Base-by-base conservation (phyloP, 35 echinoderm and acorn worm genomes). In the Heliocidaris tuberculata region DNA sequence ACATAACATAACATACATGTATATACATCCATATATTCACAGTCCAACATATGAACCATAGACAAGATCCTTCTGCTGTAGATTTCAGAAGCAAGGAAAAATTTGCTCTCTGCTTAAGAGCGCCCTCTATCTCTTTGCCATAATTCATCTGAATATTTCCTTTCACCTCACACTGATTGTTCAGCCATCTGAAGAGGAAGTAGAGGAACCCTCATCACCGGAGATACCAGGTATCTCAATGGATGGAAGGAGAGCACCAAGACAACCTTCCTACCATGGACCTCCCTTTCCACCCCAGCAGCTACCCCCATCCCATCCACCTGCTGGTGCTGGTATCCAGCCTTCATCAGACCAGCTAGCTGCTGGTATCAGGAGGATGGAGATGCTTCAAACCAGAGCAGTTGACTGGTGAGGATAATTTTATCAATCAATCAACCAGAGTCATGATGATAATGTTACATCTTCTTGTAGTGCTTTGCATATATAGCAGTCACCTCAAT, bases 231-330 rank as follows among this genome's bases (percentile, higher is more conserved):
- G 96, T 19, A 96, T 99, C 31, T 95, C 97, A 30, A 94, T 99
- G 48, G 93, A 95, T 93, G 98, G 98, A 31, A 94, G 47, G 35
- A 30, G 8, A 7, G 65, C 17, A 92, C 89, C 15, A 65, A 92
- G 49, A n/a, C 49, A 48, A 85, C 48, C 60, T 10, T 70, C 90
- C 85, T 99, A 99, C 94, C 94, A 97, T 95, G 98, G 98, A 78
- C 97, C 98, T 10, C 59, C 97, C 4, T 99, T 99, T 35, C 98
- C 98, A 86, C 95, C 95, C 59, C 93, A 91, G 93, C 93, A 32
- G 85, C 85, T 24, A 94, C 94, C 87, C 19, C 86, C 95, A 59
- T 87, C 86, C 71, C 70, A 92, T 10, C 95, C 95, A 35, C 78
- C 70, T 10, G 9, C 35, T 21, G 50, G 85, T 48, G 49, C 86